These are phyloP conservation scores for Anarrhichthys ocellatus DNA, from an alignment of 2,113 vertebrate species.

Conservation along the genomic window DNA sequence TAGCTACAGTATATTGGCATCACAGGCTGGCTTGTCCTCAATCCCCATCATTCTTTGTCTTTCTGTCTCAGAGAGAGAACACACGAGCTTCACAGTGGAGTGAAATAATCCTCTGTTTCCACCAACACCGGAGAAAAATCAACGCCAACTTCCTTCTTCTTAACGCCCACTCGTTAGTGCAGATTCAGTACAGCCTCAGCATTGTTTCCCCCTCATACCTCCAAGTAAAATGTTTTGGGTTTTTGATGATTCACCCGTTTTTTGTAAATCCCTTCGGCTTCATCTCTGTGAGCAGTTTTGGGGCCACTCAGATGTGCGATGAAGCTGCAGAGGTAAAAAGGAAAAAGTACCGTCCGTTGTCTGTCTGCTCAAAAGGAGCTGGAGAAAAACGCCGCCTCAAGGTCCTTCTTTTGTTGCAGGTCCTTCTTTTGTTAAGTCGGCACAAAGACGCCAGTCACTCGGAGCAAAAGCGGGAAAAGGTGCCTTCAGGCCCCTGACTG, in stretches of 20 bases:
- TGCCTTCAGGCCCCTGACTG: constrained; percentile 44
- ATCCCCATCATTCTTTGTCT: constrained; percentile 15
- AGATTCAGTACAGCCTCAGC: constrained; percentile 15
- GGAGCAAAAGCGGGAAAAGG: constrained; percentile 27
- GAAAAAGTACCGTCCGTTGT: constrained; percentile 47
- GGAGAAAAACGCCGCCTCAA: constrained; percentile 51
- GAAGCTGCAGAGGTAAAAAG: constrained; percentile 34
- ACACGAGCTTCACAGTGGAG: constrained; percentile 32
- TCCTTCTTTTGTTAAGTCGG: constrained; percentile 60
- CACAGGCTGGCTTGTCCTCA: constrained; percentile 17
- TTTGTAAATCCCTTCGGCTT: not conserved
- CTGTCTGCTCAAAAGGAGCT: constrained; percentile 34
- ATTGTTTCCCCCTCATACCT: constrained; percentile 24
- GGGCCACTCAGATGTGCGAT: constrained; percentile 11
- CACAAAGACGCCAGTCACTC: constrained; percentile 62
- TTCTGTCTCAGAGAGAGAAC: constrained; percentile 4
- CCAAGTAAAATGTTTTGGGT: not conserved
- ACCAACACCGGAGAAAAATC: constrained; percentile 46
- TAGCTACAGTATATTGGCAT: constrained; percentile 30
- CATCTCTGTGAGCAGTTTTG: not conserved
- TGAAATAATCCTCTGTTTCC: constrained; percentile 53
- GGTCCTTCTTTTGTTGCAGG: constrained; percentile 62
- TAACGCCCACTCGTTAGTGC: constrained; percentile 38
- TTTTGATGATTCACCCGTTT: not conserved
- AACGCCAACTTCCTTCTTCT: constrained; percentile 42